These are phyloP conservation scores for Chloebia gouldiae DNA, from an alignment of 2,113 vertebrate species.

Conservation along the genomic window DNA sequence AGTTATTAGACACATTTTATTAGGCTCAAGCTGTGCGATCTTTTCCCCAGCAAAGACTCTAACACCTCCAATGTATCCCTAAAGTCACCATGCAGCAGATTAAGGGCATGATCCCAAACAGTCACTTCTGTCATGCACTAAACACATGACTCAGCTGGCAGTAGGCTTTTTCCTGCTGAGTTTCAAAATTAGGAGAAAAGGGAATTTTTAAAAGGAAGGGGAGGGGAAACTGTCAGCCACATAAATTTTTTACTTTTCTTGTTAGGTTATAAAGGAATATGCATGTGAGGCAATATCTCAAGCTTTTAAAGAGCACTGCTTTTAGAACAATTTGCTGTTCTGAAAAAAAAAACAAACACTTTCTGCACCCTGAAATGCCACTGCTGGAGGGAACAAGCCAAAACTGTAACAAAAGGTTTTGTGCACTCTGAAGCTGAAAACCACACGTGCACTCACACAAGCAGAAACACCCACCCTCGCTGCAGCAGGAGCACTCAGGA, in stretches of 20 bases:
- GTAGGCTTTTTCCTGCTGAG: slow-evolving; percentile 14
- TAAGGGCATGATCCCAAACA: slow-evolving; percentile 47
- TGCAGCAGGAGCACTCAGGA: not conserved
- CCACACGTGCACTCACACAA: not conserved
- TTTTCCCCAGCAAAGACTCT: not conserved
- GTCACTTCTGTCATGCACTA: slow-evolving; percentile 25
- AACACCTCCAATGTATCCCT: not conserved
- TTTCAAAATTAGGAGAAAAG: slow-evolving; percentile 35
- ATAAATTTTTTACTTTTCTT: not conserved
- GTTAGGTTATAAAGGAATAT: not conserved
- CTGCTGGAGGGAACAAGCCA: not conserved
- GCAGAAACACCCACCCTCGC: not conserved
- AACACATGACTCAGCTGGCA: slow-evolving; percentile 39
- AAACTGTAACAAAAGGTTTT: not conserved
- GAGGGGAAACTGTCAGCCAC: not conserved
- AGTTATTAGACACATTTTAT: not conserved
- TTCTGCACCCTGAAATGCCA: not conserved
- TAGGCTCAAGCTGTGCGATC: not conserved
- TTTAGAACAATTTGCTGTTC: not conserved
- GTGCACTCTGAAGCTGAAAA: not conserved
- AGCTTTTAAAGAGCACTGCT: not conserved
- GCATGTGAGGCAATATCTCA: not conserved
- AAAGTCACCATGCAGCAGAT: not conserved
- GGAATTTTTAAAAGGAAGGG: slow-evolving; percentile 1
- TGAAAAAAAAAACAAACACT: not conserved